Conservation (phyloP, 2,888 invertebrate genomes). For the Steinernema carpocapsae region DNA sequence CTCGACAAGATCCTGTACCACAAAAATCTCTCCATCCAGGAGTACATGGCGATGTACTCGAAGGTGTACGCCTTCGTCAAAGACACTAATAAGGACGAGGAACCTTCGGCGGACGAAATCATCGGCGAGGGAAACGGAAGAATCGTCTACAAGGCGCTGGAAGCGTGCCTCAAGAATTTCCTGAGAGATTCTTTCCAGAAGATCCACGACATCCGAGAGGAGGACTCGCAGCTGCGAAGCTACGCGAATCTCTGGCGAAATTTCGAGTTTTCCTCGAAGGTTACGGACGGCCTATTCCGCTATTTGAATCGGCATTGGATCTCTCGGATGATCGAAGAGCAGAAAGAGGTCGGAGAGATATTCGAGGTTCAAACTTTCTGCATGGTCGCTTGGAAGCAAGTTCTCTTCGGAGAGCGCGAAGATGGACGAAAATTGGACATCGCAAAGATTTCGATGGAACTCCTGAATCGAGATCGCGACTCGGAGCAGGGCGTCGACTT, state of each 20-base stretch:
- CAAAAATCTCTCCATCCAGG: not conserved
- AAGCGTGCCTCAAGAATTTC: not conserved
- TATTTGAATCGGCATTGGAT: conserved; percentile 22
- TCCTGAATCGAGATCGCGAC: conserved; percentile 5
- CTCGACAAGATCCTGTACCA: not conserved
- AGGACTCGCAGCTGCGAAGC: not conserved
- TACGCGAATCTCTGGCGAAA: not conserved
- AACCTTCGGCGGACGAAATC: not conserved
- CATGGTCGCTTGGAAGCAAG: conserved; percentile 8
- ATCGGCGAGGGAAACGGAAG: not conserved
- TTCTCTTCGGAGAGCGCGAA: not conserved
- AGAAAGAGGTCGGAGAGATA: not conserved
- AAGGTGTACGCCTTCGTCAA: not conserved
- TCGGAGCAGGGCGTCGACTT: not conserved
- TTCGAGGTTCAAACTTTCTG: not conserved
- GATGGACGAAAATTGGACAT: not conserved
- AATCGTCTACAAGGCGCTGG: not conserved
- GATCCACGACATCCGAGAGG: conserved; percentile 69
- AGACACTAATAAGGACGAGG: not conserved
- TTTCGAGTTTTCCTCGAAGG: not conserved
- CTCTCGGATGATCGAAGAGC: not conserved
- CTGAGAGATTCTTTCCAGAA: conserved; percentile 69
- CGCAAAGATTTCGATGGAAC: not conserved
- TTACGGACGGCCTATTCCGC: conserved; percentile 1
- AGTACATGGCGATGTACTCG: not conserved